phyloP scores from a whole-genome alignment of 2,113 vertebrate genomes.

The Etia nguti region DNA sequence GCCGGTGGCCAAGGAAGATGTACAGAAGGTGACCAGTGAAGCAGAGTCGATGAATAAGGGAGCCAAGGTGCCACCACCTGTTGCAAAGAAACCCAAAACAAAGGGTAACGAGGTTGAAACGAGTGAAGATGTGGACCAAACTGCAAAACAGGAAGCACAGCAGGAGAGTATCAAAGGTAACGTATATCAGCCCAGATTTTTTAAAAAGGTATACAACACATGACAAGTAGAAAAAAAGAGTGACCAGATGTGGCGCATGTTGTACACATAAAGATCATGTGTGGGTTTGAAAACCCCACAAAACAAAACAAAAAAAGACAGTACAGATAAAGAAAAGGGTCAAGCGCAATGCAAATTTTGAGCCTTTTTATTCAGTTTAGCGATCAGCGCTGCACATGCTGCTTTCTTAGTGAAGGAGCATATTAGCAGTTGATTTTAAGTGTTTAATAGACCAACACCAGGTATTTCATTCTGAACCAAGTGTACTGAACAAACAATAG shows the following conservation, averaged over 20 bases:
- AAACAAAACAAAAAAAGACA: background rate
- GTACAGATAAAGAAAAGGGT: background rate
- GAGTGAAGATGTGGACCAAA: constrained; percentile 40
- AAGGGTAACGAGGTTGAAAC: constrained; percentile 42
- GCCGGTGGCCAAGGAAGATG: constrained; percentile 66
- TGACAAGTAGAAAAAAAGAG: background rate
- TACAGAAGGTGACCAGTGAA: constrained; percentile 67
- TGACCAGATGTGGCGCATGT: background rate
- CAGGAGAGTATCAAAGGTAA: constrained; percentile 53
- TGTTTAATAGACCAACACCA: background rate
- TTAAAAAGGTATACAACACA: background rate
- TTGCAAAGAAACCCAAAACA: constrained; percentile 84
- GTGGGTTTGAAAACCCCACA: background rate
- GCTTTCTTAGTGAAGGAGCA: background rate
- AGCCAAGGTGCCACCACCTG: constrained; percentile 84
- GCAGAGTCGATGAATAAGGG: constrained; percentile 60
- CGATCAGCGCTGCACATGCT: background rate
- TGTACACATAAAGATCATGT: background rate
- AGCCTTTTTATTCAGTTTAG: background rate
- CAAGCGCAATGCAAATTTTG: background rate
- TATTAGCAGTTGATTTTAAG: background rate
- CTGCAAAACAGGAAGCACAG: constrained; percentile 56
- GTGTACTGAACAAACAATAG: background rate
- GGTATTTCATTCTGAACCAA: background rate
- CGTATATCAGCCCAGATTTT: background rate